Evolutionary conservation across 2,113 vertebrate species (phyloP).

Genomic region (Lynx canadensis): DNA sequence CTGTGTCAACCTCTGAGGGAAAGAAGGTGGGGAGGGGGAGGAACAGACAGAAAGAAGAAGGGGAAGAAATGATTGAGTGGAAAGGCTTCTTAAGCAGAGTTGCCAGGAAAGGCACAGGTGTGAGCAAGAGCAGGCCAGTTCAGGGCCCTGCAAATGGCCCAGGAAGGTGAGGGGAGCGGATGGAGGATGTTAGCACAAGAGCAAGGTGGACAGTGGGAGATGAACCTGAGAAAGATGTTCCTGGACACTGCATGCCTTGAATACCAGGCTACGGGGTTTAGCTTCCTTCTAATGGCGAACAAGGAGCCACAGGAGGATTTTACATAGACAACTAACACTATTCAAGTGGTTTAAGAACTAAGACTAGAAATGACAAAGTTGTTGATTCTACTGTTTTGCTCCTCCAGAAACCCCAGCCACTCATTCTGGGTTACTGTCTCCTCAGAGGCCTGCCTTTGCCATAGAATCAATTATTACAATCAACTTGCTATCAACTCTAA

Average conservation of each 20-base stretch:
- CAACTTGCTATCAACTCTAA: slow-evolving; percentile 60
- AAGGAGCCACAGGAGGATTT: background rate
- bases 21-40: background rate
- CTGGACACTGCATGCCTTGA: background rate
- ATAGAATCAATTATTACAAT: slow-evolving; percentile 66
- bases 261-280: background rate
- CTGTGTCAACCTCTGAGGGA: background rate
- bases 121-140: background rate
- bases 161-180: background rate
- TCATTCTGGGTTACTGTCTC: slow-evolving; percentile 1
- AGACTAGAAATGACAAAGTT: background rate
- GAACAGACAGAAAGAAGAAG: background rate
- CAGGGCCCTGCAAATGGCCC: background rate
- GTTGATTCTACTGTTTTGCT: background rate
- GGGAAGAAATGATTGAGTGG: background rate
- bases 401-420: background rate
- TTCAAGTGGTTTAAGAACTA: background rate
- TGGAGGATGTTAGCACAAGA: background rate
- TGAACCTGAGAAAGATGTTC: background rate
- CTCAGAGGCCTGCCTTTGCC: slow-evolving; percentile 21
- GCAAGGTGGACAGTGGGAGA: background rate
- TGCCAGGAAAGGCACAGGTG: background rate
- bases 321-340: background rate
- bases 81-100: background rate
- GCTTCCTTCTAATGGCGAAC: background rate